These are phyloP conservation scores for Aplysia californica DNA, from an alignment of 1,140 invertebrate genomes.

Conservation along the genomic window DNA sequence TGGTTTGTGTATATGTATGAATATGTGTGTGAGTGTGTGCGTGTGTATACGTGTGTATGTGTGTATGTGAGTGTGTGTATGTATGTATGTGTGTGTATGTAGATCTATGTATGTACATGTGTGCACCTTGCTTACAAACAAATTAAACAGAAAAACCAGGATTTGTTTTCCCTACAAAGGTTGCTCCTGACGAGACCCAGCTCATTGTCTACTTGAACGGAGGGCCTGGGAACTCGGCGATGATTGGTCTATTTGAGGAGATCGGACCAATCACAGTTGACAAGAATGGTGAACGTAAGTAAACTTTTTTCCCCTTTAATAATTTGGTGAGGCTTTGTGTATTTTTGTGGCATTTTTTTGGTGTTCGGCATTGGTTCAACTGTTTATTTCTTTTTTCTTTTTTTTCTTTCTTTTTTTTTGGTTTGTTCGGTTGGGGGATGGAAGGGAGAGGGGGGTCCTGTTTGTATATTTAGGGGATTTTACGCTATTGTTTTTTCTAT, in stretches of 20 bases:
- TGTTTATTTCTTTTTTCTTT: too few relatives aligned
- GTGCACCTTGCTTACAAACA: too few relatives aligned
- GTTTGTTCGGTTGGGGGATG: background rate
- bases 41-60: too few relatives aligned
- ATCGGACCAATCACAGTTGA: slow-evolving; percentile 75
- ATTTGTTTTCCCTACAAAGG: too few relatives aligned
- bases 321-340: background rate
- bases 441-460: background rate
- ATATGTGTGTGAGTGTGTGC: too few relatives aligned
- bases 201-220: slow-evolving; percentile 87
- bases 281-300: background rate
- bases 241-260: slow-evolving; percentile 83
- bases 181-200: slow-evolving; percentile 65
- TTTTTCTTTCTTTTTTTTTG: background rate
- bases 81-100: too few relatives aligned
- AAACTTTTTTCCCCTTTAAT: background rate
- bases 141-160: too few relatives aligned
- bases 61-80: too few relatives aligned
- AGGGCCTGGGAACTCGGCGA: slow-evolving; percentile 80
- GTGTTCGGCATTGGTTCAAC: too few relatives aligned
- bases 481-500: too few relatives aligned
- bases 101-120: too few relatives aligned
- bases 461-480: background rate
- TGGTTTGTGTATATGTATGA: too few relatives aligned
- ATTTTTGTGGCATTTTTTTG: background rate